Base-by-base conservation (phyloP, 2,888 invertebrate species). In the Zele albiditarsus region DNA sequence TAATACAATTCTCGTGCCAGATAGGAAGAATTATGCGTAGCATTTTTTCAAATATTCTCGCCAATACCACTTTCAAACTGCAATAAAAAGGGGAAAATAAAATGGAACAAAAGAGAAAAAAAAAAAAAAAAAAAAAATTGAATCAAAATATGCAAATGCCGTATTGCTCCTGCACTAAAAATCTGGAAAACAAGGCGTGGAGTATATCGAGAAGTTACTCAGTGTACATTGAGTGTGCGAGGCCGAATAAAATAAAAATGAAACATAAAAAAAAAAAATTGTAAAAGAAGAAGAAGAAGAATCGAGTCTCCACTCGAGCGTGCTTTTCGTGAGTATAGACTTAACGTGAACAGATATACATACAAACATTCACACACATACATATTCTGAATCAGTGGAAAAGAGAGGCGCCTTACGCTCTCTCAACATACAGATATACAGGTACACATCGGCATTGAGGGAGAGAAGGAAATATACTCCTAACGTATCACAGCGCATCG, bases 391-490 rank as follows among this genome's bases (percentile, higher is more conserved):
- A 27, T 46, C 16, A 16, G 60, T 42, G 67, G 60, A 63, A 74
- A 68, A 71, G 75, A 76, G 73, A 71, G 68, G 75, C 60, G 75
- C 57, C 60, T 71, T 28, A 31, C 27, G 67, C 53, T 53, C 23
- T 38, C 38, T 38, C 8, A 38, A 38, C 6, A 8, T 10, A 53
- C 53, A 53, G 53, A 14, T 20, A 25, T 38, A 53, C 23, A 38
- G 38, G 38, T 38, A 20, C 20, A 27, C 46, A 38, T 66, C 20
- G 28, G 28, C 8, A 38, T 38, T 38, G 38, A 69, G 69, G 60
- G 31, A 71, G 62, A 62, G 60, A 71, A 71, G 20, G 71, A 60
- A 62, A 27, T 60, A 60, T 38, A 62, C 31, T 69, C 28, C 42
- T 25, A 60, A 60, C 60, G 71, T 71, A 71, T 71, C 71, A 71